Conservation (phyloP, 2,113 vertebrate genomes). For the Zosterops japonicus region DNA sequence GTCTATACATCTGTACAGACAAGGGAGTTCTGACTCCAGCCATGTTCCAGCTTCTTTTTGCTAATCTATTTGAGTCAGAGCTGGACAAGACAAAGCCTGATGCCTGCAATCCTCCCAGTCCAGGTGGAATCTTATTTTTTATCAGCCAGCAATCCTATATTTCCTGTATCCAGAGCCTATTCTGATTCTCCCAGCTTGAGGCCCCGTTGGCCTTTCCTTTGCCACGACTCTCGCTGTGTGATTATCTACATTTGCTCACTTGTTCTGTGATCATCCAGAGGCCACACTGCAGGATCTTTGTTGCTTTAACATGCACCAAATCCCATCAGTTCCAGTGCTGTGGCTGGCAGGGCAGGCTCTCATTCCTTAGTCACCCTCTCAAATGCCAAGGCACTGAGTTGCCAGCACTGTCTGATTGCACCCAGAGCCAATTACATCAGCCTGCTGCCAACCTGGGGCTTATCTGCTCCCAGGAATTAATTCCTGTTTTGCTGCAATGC, state of each 20-base stretch:
- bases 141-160: not conserved
- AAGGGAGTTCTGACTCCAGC: not conserved
- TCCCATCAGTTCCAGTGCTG: conserved; percentile 45
- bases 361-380: not conserved
- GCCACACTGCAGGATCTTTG: not conserved
- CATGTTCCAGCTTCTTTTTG: not conserved
- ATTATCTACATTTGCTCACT: conserved; percentile 37
- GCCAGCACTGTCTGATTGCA: not conserved
- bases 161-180: not conserved
- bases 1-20: not conserved
- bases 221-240: not conserved
- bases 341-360: conserved; percentile 30
- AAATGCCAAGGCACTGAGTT: conserved; percentile 26
- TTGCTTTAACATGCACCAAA: conserved; percentile 17
- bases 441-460: conserved; percentile 45
- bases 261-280: conserved; percentile 24
- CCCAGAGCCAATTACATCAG: conserved; percentile 52
- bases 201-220: not conserved
- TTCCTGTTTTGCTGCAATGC: conserved; percentile 48
- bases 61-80: not conserved
- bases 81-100: not conserved
- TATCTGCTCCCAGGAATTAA: conserved; percentile 56
- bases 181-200: not conserved
- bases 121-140: not conserved
- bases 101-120: not conserved